phyloP scores from a whole-genome alignment of 2,888 invertebrate genomes.

The Phengaris alcon region DNA sequence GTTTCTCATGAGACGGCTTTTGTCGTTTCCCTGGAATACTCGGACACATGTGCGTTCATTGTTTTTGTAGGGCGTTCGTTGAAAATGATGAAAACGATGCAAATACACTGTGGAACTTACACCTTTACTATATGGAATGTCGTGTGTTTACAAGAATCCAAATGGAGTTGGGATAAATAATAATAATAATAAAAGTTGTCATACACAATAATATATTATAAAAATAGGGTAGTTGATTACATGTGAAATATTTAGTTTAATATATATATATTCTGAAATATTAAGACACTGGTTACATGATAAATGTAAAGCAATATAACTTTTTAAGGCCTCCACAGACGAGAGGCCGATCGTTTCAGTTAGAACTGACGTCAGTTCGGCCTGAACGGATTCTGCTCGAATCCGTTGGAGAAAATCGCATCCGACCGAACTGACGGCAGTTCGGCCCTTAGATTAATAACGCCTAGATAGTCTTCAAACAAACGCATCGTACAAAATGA shows the following conservation, averaged over 20 bases:
- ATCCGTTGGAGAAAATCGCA: no score
- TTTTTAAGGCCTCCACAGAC: no score
- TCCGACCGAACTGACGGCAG: no score
- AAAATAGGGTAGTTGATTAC: background rate
- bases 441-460: no score
- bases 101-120: background rate
- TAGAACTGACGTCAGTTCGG: no score
- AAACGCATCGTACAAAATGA: no score
- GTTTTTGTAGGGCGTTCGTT: slow-evolving; percentile 44
- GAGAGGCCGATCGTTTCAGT: no score
- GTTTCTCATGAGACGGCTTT: slow-evolving; percentile 43
- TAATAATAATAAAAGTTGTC: background rate
- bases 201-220: no score
- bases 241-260: background rate
- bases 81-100: slow-evolving; percentile 35
- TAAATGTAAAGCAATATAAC: background rate
- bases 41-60: slow-evolving; percentile 39
- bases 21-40: slow-evolving; percentile 46
- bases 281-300: background rate
- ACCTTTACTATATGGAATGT: slow-evolving; percentile 2
- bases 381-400: no score
- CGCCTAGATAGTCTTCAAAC: no score
- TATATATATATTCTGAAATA: background rate
- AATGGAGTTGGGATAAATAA: background rate
- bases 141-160: background rate